Conservation (phyloP, 2,797 vertebrate species). For the Pangasius krempfi region DNA sequence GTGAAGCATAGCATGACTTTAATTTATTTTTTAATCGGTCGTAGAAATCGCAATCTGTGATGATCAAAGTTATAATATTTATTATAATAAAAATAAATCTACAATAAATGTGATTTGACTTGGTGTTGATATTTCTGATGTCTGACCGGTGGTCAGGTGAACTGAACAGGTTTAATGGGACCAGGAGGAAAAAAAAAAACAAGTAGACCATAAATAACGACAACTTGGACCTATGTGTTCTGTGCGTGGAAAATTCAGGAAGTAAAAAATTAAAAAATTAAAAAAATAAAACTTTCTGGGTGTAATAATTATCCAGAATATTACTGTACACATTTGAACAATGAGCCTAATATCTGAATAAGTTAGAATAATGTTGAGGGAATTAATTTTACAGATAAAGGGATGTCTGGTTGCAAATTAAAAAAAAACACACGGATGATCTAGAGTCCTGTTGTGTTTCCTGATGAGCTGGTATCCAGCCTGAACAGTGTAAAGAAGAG, state of each 20-base stretch:
- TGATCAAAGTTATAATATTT: too few relatives aligned
- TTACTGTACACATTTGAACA: background rate
- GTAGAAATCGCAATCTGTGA: too few relatives aligned
- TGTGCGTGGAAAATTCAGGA: background rate
- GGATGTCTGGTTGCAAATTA: background rate
- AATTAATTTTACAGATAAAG: background rate
- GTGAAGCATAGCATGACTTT: too few relatives aligned
- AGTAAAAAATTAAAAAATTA: background rate
- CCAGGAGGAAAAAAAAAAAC: background rate
- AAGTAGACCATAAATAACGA: background rate
- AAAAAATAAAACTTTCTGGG: background rate
- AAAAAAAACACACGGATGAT: background rate
- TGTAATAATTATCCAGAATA: background rate
- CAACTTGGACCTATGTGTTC: background rate
- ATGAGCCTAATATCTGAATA: background rate
- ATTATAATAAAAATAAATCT: too few relatives aligned
- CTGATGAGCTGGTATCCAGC: background rate
- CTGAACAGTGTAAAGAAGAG: background rate
- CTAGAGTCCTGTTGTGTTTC: background rate
- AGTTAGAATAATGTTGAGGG: too few relatives aligned
- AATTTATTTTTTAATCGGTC: too few relatives aligned
- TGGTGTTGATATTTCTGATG: background rate
- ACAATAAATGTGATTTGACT: background rate
- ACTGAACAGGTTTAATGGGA: background rate
- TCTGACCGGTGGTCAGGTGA: background rate